phyloP scores from a whole-genome alignment of 2,113 vertebrate genomes.

The Ancistrus triradiatus region DNA sequence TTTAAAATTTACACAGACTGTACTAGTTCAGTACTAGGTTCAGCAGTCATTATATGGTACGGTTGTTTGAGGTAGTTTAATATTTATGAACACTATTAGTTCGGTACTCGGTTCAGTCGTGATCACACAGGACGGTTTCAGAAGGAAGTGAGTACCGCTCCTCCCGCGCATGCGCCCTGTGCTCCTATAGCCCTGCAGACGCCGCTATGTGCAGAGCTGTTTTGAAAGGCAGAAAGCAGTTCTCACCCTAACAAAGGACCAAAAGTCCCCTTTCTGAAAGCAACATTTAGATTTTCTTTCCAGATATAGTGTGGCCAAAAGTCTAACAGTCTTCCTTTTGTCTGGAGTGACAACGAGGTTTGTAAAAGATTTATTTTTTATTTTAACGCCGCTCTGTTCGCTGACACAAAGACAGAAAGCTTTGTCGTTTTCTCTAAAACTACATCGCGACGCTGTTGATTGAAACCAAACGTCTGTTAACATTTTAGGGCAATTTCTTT shows the following conservation, averaged over 20 bases:
- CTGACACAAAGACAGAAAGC: constrained; percentile 42
- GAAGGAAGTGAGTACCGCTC: constrained; percentile 29
- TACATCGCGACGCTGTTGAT: background rate
- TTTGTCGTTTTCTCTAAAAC: background rate
- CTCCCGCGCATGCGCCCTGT: constrained; percentile 32
- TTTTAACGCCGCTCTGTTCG: constrained; percentile 37
- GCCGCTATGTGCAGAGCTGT: constrained; percentile 39
- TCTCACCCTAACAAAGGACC: constrained; percentile 34
- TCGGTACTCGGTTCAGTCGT: too few relatives aligned
- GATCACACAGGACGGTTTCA: background rate
- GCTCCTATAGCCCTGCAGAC: constrained; percentile 28
- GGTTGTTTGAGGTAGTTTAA: too few relatives aligned
- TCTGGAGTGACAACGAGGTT: constrained; percentile 43
- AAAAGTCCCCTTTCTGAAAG: constrained; percentile 38
- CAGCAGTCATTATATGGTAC: too few relatives aligned
- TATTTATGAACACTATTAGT: background rate
- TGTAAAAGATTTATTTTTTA: constrained; percentile 41
- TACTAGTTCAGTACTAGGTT: too few relatives aligned
- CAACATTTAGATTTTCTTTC: background rate
- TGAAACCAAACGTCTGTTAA: background rate
- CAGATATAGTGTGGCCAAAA: constrained; percentile 7
- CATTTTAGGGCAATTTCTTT: background rate
- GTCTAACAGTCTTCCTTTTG: constrained; percentile 27
- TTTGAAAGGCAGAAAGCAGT: constrained; percentile 38
- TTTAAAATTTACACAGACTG: too few relatives aligned